These are phyloP conservation scores for Chloropsis cyanopogon DNA, from an alignment of 2,113 vertebrate species.

Conservation along the genomic window DNA sequence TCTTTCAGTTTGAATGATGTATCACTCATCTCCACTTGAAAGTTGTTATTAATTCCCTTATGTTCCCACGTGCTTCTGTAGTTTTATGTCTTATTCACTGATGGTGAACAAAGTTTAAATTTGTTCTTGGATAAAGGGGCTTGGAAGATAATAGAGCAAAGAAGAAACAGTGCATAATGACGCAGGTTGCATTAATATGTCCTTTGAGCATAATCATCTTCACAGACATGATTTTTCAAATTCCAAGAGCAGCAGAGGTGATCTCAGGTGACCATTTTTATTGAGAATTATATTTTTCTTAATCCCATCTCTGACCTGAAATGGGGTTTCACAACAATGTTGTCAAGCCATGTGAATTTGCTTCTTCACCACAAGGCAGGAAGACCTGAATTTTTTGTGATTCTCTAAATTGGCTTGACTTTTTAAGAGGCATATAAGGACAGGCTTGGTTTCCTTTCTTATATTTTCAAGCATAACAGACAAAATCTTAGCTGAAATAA, in stretches of 20 bases:
- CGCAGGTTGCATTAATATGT: neutral
- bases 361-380: neutral
- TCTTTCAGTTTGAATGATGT: neutral
- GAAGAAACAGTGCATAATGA: neutral
- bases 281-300: neutral
- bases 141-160: neutral
- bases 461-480: neutral
- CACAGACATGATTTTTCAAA: neutral
- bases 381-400: neutral
- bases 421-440: neutral
- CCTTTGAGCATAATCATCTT: neutral
- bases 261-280: neutral
- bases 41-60: neutral
- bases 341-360: neutral
- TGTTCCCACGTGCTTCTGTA: neutral
- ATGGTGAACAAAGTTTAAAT: neutral
- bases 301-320: neutral
- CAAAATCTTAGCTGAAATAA: neutral
- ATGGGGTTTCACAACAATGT: neutral
- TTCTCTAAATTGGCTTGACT: neutral
- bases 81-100: neutral
- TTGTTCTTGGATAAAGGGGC: neutral
- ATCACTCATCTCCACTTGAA: neutral
- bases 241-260: neutral
- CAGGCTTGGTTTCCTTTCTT: neutral